Base-by-base conservation (phyloP, 2,888 invertebrate species). In the Temnothorax unifasciatus region DNA sequence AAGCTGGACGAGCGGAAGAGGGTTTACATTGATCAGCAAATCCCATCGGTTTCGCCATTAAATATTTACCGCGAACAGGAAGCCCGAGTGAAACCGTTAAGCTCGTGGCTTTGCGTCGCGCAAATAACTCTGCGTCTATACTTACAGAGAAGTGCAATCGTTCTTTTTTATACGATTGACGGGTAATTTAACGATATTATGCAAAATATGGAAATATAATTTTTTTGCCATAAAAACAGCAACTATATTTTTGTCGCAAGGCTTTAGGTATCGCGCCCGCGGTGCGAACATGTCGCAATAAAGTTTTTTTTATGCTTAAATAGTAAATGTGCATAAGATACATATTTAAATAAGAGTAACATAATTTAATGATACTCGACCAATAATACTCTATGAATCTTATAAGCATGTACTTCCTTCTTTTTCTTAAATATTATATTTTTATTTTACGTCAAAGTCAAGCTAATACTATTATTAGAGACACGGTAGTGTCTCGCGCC, bases 21-120 rank as follows among this genome's bases (percentile, higher is more conserved):
- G 87, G 86, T 90, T 90, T 89, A 88, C 89, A 90, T 90, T 88
- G 90, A 90, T 90, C 90, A 86, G 89, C 76, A 89, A 90, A 90
- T 90, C 88, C 90, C 88, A 87, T 88, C 90, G 90, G 88, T 88
- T 87, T 90, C 86, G 77, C 88, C 87, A 89, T 92, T 92, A 92
- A 92, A 91, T 91, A 92, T 92, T 92, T 91, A 92, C 88, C 85
- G 82, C 76, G 63, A 77, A 81, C 74, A 66, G 87, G 52, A 82
- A 52, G 61, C 81, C 15, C 66, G 82, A 76, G 68, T 63, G 74
- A 87, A 87, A 85, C 86, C 88, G 85, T 86, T 86, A 73, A 79
- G 69, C 52, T 81, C 74, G 64, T 69, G 57, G 59, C 63, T 77
- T 61, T 38, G 82, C 41, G 52, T 83, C 34, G 38, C 21, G 34